Evolutionary conservation across 2,797 vertebrate species (phyloP), one percentile per base, ranked within the genome.

Genomic region (Odontamblyopus rebecca): DNA sequence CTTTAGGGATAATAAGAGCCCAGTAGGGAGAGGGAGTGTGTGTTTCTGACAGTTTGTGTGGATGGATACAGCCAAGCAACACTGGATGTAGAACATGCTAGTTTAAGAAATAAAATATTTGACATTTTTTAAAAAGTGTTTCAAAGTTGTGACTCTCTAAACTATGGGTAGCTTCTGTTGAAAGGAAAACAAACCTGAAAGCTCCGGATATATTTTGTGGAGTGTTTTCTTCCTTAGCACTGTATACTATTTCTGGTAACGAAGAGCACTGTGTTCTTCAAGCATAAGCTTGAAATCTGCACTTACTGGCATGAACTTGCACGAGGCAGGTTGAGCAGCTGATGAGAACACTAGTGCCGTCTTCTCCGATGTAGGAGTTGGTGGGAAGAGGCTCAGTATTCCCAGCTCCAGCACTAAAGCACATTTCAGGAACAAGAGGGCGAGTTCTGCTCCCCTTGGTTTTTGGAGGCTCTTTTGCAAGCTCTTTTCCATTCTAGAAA

Each of bases 241-340:
- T 38, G 35, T 38, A 38, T 38, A 38, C 9, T 38, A 38, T 9
- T 38, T 38, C 35, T 38, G 35, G 35, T 38, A 38, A 62, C 12
- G 61, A 44, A 62, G 41, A 29, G 19, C 29, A 23, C 56, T 71
- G 68, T 13, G 50, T 67, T 63, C 8, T 38, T 38, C 35, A 38
- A 38, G 8, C 35, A 38, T 38, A 38, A 9, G 35, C 35, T 38
- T 38, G 35, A 51, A 51, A 67, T 54, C 53, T 53, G 48, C 60
- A 97, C 98, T 97, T 83, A 99, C 98, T 99, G 57, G 97, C 95
- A 62, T 99, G 98, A 83, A 97, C 98, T 85, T 98, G 98, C 88
- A 99, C 92, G 73, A 92, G 92, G 89, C 98, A 99, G 69, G 94
- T 95, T 69, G 93, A 88, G 60, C 98, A 99, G 81, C 93, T 82